A percentile compares a stretch with the other conserved stretches of the same genome.
These are phyloP conservation scores for Pseudorhombus dupliciocellatus DNA, from an alignment of 2,113 vertebrate species.

Conservation along the genomic window DNA sequence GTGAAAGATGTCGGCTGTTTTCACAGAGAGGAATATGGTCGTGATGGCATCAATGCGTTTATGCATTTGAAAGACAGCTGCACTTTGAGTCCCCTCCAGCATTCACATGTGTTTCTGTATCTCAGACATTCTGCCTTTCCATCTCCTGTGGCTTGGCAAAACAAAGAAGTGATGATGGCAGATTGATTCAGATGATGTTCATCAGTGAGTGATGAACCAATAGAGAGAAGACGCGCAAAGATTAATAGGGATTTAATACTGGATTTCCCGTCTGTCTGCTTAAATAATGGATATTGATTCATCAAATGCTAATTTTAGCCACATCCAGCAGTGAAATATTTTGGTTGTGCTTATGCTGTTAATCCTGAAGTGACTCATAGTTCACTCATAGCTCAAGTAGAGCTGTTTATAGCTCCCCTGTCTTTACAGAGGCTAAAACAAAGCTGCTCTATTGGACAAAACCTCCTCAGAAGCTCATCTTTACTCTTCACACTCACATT, in stretches of 20 bases:
- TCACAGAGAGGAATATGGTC: slow-evolving; percentile 25
- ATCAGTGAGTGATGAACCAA: not conserved
- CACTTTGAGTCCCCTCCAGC: not conserved
- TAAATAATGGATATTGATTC: slow-evolving; percentile 3
- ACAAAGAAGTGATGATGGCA: not conserved
- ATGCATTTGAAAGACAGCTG: not conserved
- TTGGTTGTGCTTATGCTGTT: slow-evolving; percentile 9
- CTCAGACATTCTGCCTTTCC: not conserved
- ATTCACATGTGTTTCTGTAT: not conserved
- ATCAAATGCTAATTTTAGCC: slow-evolving; percentile 25
- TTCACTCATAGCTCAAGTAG: slow-evolving; percentile 2
- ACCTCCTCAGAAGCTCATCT: not conserved
- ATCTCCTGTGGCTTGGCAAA: not conserved
- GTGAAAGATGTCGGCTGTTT: slow-evolving; percentile 8
- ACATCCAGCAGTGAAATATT: slow-evolving; percentile 6
- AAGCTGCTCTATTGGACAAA: not conserved
- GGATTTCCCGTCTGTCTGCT: not conserved
- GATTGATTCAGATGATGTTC: not conserved
- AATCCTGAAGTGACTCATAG: slow-evolving; percentile 48
- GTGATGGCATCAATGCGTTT: slow-evolving; percentile 12
- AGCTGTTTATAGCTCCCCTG: slow-evolving; percentile 41
- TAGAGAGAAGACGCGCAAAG: not conserved
- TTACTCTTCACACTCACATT: not conserved
- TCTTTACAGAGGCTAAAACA: slow-evolving; percentile 11
- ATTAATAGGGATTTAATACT: not conserved